Base-by-base conservation (phyloP, 2,797 vertebrate genomes). In the Neosilurus hyrtlii region DNA sequence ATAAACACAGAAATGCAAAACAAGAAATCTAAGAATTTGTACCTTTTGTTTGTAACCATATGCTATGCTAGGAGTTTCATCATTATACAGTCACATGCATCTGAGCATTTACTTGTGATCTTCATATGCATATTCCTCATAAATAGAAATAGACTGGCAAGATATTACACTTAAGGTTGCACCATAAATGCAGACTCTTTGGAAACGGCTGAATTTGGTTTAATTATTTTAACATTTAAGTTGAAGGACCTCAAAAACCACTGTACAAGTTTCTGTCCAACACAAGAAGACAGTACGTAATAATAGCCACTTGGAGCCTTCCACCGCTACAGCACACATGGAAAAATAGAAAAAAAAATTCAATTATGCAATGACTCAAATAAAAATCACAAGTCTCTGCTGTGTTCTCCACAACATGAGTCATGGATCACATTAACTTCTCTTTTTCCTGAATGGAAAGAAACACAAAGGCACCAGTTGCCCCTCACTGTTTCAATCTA, bases 361-460 rank as follows among this genome's bases (percentile, higher is more conserved):
- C 90, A 91, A 81, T 84, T 63, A 87, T 79, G 85, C 86, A 84
- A 85, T 79, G 71, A 65, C 83, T 79, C 85, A 90, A 88, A 88
- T 88, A 88, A 88, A 90, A 92, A 90, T 84, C 86, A 90, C 86
- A 85, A 85, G 78, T 70, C 70, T 52, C 81, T 70, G 85, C 90
- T 89, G 87, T 90, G 90, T 89, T 90, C 86, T 85, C 67, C 79
- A 71, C 83, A 89, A 85, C 73, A 87, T 86, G 74, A 90, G 87
- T 91, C 91, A 92, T 62, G 2, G 84, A 87, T 91, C 90, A 86
- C 77, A 86, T 71, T 0, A 65, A 87, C 87, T 90, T 94, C 88
- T 93, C 91, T 90, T 91, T 94, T 94, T 94, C 90, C 92, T 92
- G 88, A 91, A 89, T 94, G 94, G 94, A 94, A 94, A 94, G 87